Percentiles rank a stretch among this genome's conserved stretches.
These are phyloP conservation scores for Aradophagus sp. DNA, from an alignment of 1,140 invertebrate species.

Conservation along the genomic window DNA sequence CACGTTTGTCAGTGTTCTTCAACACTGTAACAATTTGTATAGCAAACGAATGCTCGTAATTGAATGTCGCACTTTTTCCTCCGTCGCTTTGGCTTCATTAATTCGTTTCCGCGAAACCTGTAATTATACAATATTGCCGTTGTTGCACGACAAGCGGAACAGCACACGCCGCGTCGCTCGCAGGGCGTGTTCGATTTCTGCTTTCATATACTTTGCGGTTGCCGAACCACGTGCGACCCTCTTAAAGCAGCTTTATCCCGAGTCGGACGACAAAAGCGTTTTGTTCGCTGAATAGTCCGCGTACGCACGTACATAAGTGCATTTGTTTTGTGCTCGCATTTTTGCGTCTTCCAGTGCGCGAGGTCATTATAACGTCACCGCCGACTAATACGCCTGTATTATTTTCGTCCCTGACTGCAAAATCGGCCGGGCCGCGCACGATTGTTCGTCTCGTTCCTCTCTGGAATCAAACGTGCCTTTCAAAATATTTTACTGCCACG, in stretches of 20 bases:
- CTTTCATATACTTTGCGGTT: slow-evolving; percentile 66
- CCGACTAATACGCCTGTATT: slow-evolving; percentile 37
- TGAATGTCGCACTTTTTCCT: too few relatives aligned
- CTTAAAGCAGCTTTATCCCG: slow-evolving; percentile 61
- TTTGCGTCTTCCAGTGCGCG: slow-evolving; percentile 47
- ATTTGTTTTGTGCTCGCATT: slow-evolving; percentile 48
- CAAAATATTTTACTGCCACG: too few relatives aligned
- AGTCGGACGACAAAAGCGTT: slow-evolving; percentile 67
- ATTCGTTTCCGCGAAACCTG: not conserved
- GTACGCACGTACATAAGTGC: slow-evolving; percentile 44
- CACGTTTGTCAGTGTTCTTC: too few relatives aligned
- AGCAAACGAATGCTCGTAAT: too few relatives aligned
- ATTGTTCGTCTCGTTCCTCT: slow-evolving; percentile 4
- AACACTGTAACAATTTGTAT: too few relatives aligned
- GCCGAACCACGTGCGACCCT: slow-evolving; percentile 56
- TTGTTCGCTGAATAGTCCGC: slow-evolving; percentile 63
- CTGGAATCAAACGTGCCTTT: too few relatives aligned
- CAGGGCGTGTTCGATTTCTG: slow-evolving; percentile 63
- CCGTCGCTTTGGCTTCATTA: not conserved
- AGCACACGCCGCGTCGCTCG: slow-evolving; percentile 29
- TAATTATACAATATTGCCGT: not conserved
- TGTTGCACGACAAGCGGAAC: slow-evolving; percentile 9
- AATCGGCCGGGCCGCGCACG: slow-evolving; percentile 19
- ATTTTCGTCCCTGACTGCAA: slow-evolving; percentile 29
- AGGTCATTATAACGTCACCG: slow-evolving; percentile 58